phyloP scores from a whole-genome alignment of 2,113 vertebrate species.

The Dasypus novemcinctus region DNA sequence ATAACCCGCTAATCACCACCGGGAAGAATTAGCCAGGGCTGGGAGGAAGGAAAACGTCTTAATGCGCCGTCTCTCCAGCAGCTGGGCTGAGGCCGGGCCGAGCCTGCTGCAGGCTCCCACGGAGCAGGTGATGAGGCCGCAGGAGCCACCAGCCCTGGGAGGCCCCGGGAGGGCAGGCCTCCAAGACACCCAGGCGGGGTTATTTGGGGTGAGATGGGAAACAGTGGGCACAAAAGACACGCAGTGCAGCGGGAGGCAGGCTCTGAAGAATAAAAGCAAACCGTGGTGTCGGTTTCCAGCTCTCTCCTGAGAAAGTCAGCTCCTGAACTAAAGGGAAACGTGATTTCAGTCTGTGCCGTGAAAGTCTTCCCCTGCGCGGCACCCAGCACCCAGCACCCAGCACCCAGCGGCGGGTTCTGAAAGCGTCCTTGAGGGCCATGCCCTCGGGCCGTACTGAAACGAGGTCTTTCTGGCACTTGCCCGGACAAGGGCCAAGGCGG shows the following conservation, averaged over 20 bases:
- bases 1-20: slow-evolving; percentile 71
- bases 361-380: neutral
- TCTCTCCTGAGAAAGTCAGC: neutral
- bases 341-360: neutral
- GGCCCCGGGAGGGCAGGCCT: neutral
- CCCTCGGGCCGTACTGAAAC: neutral
- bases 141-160: rapidly evolving
- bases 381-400: neutral
- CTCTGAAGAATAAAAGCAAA: neutral
- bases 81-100: slow-evolving; percentile 60
- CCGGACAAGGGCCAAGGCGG: neutral
- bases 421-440: neutral
- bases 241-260: neutral
- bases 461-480: neutral
- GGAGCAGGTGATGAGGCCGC: slow-evolving; percentile 51
- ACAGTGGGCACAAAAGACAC: neutral
- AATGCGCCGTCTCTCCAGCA: slow-evolving; percentile 53
- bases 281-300: neutral
- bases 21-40: slow-evolving; percentile 64
- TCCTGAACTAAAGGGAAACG: neutral
- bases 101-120: slow-evolving; percentile 18
- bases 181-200: too few relatives aligned
- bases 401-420: neutral
- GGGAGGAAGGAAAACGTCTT: slow-evolving; percentile 70
- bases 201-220: slow-evolving; percentile 5